These are phyloP conservation scores for Agonopterix heracliana DNA, from an alignment of 2,888 invertebrate genomes.

Conservation along the genomic window DNA sequence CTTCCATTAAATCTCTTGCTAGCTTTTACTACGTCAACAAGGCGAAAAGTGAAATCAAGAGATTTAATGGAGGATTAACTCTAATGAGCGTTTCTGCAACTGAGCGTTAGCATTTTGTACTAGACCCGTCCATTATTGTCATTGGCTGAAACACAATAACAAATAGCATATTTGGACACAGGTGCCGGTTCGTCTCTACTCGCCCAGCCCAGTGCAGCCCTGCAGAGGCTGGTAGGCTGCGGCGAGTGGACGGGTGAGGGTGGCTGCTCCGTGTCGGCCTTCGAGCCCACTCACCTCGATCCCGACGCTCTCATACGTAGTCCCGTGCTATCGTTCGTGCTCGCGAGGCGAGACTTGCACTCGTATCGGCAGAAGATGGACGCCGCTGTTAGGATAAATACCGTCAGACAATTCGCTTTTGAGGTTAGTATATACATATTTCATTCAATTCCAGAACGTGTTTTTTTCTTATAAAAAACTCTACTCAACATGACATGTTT, in stretches of 20 bases:
- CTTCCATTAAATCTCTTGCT: too few relatives aligned
- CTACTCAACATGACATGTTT: too few relatives aligned
- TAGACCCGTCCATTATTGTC: too few relatives aligned
- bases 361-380: slow-evolving; percentile 91
- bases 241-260: slow-evolving; percentile 33
- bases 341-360: slow-evolving; percentile 90
- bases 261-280: slow-evolving; percentile 47
- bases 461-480: too few relatives aligned
- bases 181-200: slow-evolving; percentile 88
- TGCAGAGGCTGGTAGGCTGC: slow-evolving; percentile 83
- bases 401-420: slow-evolving; percentile 90
- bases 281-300: slow-evolving; percentile 58
- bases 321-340: slow-evolving; percentile 91
- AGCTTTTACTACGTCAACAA: too few relatives aligned
- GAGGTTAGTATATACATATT: slow-evolving; percentile 75
- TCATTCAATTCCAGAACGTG: background rate
- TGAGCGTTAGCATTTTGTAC: too few relatives aligned
- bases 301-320: slow-evolving; percentile 80
- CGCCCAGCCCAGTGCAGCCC: slow-evolving; percentile 91
- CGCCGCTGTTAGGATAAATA: slow-evolving; percentile 87
- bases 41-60: too few relatives aligned
- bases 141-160: too few relatives aligned
- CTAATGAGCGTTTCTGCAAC: too few relatives aligned
- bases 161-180: slow-evolving; percentile 31
- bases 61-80: too few relatives aligned